A percentile compares a stretch with the other conserved stretches of the same genome.
phyloP scores from a whole-genome alignment of 2,888 invertebrate genomes.

The Metallyticus violacea region DNA sequence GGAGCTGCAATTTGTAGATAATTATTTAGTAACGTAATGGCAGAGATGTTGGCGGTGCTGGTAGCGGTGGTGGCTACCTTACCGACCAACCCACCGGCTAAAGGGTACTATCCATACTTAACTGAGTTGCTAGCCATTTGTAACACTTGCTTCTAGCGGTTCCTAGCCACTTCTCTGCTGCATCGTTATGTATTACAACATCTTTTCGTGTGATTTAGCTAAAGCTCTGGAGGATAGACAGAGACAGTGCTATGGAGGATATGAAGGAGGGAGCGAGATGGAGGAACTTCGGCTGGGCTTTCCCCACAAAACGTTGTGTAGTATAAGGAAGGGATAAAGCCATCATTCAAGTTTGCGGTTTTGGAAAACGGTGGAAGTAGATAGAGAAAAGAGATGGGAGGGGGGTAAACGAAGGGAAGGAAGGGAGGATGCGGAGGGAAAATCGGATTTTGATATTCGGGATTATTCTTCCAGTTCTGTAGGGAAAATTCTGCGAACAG shows the following conservation, averaged over 20 bases:
- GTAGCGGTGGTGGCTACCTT: neutral
- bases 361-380: conserved; percentile 6
- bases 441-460: conserved; percentile 20
- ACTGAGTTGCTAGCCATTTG: conserved; percentile 5
- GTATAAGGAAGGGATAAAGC: conserved; percentile 15
- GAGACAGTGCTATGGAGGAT: neutral
- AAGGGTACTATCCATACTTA: neutral
- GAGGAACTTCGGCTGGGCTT: neutral
- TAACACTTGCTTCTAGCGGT: conserved; percentile 2
- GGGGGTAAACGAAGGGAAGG: neutral
- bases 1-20: neutral
- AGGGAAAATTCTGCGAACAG: conserved; percentile 15
- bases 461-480: conserved; percentile 17
- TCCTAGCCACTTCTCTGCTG: neutral
- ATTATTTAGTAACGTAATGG: conserved; percentile 8
- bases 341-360: conserved; percentile 20
- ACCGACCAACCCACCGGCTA: neutral
- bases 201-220: conserved; percentile 10
- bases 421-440: neutral
- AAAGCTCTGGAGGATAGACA: neutral
- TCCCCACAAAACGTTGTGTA: neutral
- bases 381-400: neutral
- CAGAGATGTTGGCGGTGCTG: neutral
- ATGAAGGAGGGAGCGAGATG: neutral
- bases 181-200: conserved; percentile 7